phyloP scores from a whole-genome alignment of 2,113 vertebrate species.

The Cisticola juncidis region DNA sequence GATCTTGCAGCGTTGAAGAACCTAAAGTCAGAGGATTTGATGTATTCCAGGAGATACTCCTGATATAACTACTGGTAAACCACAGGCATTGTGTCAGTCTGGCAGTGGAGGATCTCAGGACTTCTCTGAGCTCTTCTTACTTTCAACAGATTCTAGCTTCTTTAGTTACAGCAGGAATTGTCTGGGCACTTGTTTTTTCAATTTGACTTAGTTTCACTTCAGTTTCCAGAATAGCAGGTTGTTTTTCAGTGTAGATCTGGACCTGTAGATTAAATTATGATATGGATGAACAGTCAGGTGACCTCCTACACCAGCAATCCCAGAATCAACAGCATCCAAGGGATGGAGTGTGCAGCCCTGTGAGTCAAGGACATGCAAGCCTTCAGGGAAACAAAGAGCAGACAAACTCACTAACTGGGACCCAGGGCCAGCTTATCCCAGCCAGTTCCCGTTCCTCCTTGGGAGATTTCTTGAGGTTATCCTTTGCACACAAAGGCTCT shows the following conservation, averaged over 20 bases:
- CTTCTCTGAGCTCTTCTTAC: background rate
- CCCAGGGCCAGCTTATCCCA: background rate
- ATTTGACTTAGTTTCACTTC: background rate
- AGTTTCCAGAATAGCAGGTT: background rate
- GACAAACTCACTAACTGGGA: background rate
- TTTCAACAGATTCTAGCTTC: background rate
- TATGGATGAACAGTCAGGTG: background rate
- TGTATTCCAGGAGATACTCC: background rate
- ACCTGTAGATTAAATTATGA: background rate
- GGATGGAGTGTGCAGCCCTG: background rate
- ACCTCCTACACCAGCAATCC: background rate
- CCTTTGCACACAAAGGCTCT: background rate
- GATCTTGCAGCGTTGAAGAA: background rate
- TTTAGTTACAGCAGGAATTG: background rate
- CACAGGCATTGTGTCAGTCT: rapidly evolving
- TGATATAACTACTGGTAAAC: background rate
- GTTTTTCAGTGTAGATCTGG: background rate
- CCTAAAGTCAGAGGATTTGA: background rate
- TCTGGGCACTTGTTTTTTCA: background rate
- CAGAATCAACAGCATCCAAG: background rate
- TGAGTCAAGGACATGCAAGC: rapidly evolving
- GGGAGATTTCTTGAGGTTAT: background rate
- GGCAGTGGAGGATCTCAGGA: background rate
- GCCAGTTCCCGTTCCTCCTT: background rate
- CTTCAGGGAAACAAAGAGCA: background rate